Evolutionary conservation across 2,888 invertebrate genomes (phyloP).

Genomic region (Trissonchulus latispiculum): DNA sequence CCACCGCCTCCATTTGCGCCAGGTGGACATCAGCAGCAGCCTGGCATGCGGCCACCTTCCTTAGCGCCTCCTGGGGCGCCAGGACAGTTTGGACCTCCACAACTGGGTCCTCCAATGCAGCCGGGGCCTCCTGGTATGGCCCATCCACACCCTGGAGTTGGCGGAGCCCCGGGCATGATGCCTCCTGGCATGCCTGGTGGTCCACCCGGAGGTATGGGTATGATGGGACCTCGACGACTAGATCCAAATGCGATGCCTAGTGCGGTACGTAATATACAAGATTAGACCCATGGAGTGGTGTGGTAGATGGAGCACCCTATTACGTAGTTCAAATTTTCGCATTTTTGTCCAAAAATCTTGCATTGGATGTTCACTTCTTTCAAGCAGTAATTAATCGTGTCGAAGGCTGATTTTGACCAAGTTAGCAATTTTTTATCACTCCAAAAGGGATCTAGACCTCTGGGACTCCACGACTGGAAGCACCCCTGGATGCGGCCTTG

Average conservation of each 20-base stretch:
- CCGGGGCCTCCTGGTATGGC: background rate
- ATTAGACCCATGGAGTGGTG: too few relatives aligned
- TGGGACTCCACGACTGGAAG: background rate
- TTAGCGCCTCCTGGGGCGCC: constrained; percentile 4
- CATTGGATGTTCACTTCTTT: too few relatives aligned
- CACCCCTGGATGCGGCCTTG: too few relatives aligned
- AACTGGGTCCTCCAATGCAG: background rate
- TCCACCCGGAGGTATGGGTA: background rate
- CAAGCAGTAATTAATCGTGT: too few relatives aligned
- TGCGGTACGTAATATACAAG: constrained; percentile 31
- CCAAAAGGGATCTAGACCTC: background rate
- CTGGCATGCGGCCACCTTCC: background rate
- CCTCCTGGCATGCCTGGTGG: background rate
- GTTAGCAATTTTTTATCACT: too few relatives aligned
- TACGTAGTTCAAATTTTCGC: background rate
- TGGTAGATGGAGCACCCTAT: background rate
- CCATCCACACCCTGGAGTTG: constrained; percentile 7
- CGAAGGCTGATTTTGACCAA: too few relatives aligned
- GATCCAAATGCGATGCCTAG: constrained; percentile 42
- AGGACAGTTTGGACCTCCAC: background rate
- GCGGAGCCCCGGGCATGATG: constrained; percentile 21
- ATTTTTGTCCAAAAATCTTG: too few relatives aligned
- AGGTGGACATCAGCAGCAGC: background rate
- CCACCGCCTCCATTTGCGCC: background rate
- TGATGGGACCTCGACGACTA: constrained; percentile 25